Evolutionary conservation across 1,140 invertebrate genomes (phyloP), one percentile per base, ranked within the genome.

Genomic region (Ptiloglossa arizonensis): DNA sequence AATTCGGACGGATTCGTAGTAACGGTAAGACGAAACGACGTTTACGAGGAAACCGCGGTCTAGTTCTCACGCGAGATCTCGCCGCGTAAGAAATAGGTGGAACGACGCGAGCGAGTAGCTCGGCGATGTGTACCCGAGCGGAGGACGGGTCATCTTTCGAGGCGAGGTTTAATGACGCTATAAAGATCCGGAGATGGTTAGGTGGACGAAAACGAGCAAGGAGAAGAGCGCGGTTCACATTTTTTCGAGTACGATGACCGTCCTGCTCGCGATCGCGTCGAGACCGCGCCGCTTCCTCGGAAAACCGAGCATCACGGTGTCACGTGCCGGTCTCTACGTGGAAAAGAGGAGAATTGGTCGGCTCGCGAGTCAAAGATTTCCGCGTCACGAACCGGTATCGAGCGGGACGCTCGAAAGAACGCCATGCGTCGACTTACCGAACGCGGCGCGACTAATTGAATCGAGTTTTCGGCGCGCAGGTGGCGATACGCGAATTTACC

Each of bases 161-260:
- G 83, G 86, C 81, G 76, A 89, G 84, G 81, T 89, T 89, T 89
- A 89, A 89, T 89, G 88, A 86, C 85, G 89, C 87, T 85, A 88
- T 89, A 89, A 89, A 89, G 88, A 88, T 88, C 81, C 84, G 85
- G 83, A 84, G 86, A 84, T 89, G 88, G 86, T 89, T 86, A 86
- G 86, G 85, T 89, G 83, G 85, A 85, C 68, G 82, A 81, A 83
- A 85, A 86, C 85, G 82, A 76, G 85, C 54, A 80, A 66, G 79
- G 66, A 68, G 68, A 64, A 59, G 41, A 60, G 46, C 27, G 11
- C 56, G 85, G 75, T 84, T 84, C 88, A 75, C 70, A 84, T 88
- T 89, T 87, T 85, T 88, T 87, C 86, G 83, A 83, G 85, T 86
- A 81, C 81, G 79, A 82, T 82, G 88, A 85, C 88, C 85, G 81